Percentiles rank a stretch among this genome's conserved stretches.
Evolutionary conservation across 1,140 invertebrate species (phyloP).

Genomic region (Diuraphis noxia): DNA sequence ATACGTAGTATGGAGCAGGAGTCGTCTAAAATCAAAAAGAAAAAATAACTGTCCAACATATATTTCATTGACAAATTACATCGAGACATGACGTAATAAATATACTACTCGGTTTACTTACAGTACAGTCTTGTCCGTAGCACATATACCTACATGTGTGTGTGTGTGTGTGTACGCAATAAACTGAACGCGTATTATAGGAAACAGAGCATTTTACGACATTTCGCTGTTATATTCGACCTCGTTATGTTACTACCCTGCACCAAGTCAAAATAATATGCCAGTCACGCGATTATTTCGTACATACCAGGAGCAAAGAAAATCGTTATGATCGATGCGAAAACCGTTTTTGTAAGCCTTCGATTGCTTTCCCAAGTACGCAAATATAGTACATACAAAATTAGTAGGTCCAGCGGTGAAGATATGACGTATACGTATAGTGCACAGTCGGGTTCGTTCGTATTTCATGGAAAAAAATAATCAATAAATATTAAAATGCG

Average conservation of each 20-base stretch:
- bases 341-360: neutral
- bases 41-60: neutral
- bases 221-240: neutral
- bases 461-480: neutral
- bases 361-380: neutral
- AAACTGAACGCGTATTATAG: neutral
- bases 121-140: neutral
- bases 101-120: slow-evolving; percentile 7
- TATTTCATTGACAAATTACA: neutral
- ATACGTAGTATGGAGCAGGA: neutral
- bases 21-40: neutral
- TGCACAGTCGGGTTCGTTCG: neutral
- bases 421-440: neutral
- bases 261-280: neutral
- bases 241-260: neutral
- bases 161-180: too few relatives aligned
- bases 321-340: neutral
- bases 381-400: neutral
- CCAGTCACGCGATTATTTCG: neutral
- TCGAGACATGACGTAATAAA: neutral
- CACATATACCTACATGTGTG: neutral
- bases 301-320: neutral
- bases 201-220: neutral
- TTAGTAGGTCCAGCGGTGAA: neutral
- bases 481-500: neutral